Evolutionary conservation across 2,888 invertebrate genomes (phyloP).

Genomic region (Syrista parreyssii): DNA sequence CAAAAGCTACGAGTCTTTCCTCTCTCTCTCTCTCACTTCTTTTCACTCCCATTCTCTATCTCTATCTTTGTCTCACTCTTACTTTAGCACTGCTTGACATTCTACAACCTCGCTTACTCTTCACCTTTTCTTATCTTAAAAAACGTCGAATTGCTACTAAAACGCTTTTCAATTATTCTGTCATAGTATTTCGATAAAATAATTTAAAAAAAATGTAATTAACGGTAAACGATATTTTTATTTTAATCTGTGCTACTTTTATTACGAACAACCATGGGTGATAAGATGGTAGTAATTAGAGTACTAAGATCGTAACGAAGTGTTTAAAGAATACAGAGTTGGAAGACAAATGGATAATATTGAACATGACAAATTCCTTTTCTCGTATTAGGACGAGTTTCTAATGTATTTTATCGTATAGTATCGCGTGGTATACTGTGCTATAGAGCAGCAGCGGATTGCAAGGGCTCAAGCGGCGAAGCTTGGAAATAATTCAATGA

Average conservation of each 20-base stretch:
- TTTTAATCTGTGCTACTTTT: not conserved
- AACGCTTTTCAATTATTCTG: not conserved
- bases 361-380: not conserved
- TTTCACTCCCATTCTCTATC: not conserved
- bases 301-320: not conserved
- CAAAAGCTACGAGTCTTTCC: slow-evolving; percentile 29
- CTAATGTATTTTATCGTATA: not conserved
- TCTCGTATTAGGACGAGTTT: not conserved
- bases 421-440: not conserved
- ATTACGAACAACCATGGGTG: no score
- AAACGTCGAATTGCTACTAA: not conserved
- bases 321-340: not conserved
- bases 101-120: not conserved
- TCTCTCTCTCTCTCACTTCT: no score
- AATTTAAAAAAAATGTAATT: not conserved
- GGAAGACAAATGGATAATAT: not conserved
- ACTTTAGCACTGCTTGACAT: not conserved
- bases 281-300: not conserved
- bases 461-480: not conserved
- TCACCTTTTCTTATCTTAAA: not conserved
- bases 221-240: not conserved
- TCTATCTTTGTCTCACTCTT: not conserved
- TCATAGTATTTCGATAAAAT: not conserved
- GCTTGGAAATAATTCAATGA: not conserved
- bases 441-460: not conserved